A percentile compares a stretch with the other conserved stretches of the same genome.
Conservation (phyloP, 2,797 vertebrate species). For the Hirundo rustica region DNA sequence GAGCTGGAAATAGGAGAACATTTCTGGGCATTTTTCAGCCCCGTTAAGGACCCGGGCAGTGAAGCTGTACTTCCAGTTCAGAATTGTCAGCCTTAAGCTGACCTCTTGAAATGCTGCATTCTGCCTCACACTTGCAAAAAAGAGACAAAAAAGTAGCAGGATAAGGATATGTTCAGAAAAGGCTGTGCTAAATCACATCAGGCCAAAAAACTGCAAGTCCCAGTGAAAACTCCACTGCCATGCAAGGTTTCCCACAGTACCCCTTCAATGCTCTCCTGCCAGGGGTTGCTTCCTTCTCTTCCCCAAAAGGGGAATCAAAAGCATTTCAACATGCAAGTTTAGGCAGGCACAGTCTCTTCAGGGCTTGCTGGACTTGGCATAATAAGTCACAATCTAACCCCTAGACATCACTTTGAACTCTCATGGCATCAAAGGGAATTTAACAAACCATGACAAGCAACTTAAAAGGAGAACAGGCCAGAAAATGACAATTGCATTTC, state of each 20-base stretch:
- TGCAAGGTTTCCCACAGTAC: background rate
- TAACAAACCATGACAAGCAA: slow-evolving; percentile 61
- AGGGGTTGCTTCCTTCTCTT: background rate
- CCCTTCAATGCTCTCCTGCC: background rate
- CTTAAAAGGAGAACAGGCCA: slow-evolving; percentile 46
- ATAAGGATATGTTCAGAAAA: background rate
- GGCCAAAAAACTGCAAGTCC: background rate
- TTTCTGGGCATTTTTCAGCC: background rate
- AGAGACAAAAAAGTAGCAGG: background rate
- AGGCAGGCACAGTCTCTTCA: slow-evolving; percentile 27
- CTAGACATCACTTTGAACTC: slow-evolving; percentile 60
- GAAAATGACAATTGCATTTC: slow-evolving; percentile 55
- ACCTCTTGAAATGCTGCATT: background rate
- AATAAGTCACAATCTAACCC: slow-evolving; percentile 51
- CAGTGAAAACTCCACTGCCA: background rate
- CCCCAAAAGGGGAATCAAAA: slow-evolving; percentile 25
- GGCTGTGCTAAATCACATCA: background rate
- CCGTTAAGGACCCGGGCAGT: background rate
- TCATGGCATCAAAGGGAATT: slow-evolving; percentile 44
- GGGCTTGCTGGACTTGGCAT: slow-evolving; percentile 40
- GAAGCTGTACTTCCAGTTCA: background rate
- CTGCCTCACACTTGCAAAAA: background rate
- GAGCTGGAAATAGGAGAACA: background rate
- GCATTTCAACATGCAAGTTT: slow-evolving; percentile 20
- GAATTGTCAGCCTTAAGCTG: background rate